Evolutionary conservation across 2,888 invertebrate genomes (phyloP), one percentile per base, ranked within the genome.

Genomic region (Leptinotarsa rubiginosa): DNA sequence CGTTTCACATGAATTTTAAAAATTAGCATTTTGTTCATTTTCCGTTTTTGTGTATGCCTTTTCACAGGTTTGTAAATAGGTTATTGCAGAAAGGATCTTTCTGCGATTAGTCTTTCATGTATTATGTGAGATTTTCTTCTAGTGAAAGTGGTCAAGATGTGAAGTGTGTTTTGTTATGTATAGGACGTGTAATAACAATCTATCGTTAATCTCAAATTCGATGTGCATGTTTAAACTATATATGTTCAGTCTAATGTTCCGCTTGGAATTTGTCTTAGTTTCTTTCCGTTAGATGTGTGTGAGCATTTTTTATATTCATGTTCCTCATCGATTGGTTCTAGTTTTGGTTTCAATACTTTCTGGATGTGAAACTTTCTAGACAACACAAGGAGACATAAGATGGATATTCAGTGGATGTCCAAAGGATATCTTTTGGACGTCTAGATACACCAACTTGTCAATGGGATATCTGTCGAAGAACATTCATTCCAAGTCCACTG

Each of bases 121-220:
- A 31, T 64, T 71, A 52, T 41, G 16, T 67, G 49, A 52, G 31
- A 52, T 54, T 18, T 41, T 68, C 41, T 31, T 67, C 54, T 68
- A 31, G 18, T 41, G 50, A 67, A 67, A 31, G 54, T 68, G 68
- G 52, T 54, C 67, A 68, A 68, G 54, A 41, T 68, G 41, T 68
- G 68, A 68, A 49, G n/a, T 22, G 22, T 67, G 31, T 47, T n/a
- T 52, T 54, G 50, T 47, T 54, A 47, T 47, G 65, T 65, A 25
- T 62, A 62, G 62, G 62, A 62, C 62, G 41, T 62, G 62, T 71
- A 70, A 65, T 69, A 76, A 76, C 72, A 65, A 73, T 78, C 78
- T 78, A 78, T 78, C 78, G 78, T 78, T 78, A 78, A 78, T 76
- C 78, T 76, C 50, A 74, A 75, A 75, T 73, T 72, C 47, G 70